Evolutionary conservation across 1,140 invertebrate genomes (phyloP), one percentile per base, ranked within the genome.

Genomic region (Drosophila insularis): DNA sequence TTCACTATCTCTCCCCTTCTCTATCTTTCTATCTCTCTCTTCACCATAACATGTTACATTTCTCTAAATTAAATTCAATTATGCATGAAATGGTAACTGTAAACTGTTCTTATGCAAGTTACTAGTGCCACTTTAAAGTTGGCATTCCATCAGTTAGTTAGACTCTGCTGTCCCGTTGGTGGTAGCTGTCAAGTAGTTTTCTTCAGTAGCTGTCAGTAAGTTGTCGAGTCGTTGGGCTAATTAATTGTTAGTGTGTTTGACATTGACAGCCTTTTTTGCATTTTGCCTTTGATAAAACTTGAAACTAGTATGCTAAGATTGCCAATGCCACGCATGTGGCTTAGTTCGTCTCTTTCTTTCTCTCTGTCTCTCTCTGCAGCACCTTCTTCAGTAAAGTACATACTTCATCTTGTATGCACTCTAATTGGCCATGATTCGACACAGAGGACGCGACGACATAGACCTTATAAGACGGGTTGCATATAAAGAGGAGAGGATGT

Each of bases 361-460:
- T 40, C 27, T 39, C 1, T 3, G 17, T 31, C 32, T 37, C 19
- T 13, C 17, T 11, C 2, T 13, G 8, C n/a, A 14, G 6, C 6
- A 14, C 27, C 13, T 14, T n/a, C 13, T 27, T 35, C 32, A 8
- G 32, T 2, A 35, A 35, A 35, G 3, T 19, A 56, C 7, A 17
- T 56, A 17, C 53, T 19, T 32, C 31, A 32, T 35, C 7, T 37
- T 6, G 13, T 19, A 61, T 54, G 56, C 37, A 32, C 60, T 53
- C 73, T 76, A 76, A 76, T 76, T 76, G 72, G 59, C 54, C 66
- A 6, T 69, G 59, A 75, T 75, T 62, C 68, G 72, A 37, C 59
- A 68, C 31, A 23, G 35, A 46, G 13, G 17, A 40, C 27, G 27
- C 0, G 27, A 6, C 5, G 35, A 27, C 10, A 13, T 14, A 17